These are phyloP conservation scores for Platycnemis pennipes DNA, from an alignment of 2,888 invertebrate species.

Conservation along the genomic window DNA sequence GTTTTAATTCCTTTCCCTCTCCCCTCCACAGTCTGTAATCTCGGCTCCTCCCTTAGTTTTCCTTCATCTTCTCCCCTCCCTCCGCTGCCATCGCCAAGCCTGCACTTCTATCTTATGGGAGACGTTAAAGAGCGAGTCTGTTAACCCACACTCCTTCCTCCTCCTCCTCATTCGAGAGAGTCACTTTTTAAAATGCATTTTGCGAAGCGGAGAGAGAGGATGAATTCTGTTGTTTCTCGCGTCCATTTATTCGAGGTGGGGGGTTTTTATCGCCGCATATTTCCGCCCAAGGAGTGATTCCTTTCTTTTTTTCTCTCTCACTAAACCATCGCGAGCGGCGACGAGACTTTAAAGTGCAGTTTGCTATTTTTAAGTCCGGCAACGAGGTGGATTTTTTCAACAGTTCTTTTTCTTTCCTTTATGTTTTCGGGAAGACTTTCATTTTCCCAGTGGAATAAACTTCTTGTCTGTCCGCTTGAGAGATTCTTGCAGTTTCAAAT, in stretches of 20 bases:
- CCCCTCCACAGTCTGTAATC: neutral
- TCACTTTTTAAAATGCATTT: neutral
- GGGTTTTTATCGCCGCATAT: slow-evolving; percentile 21
- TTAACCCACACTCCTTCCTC: neutral
- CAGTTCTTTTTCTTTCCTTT: neutral
- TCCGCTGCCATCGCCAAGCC: neutral
- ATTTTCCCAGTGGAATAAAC: neutral
- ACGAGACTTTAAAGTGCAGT: neutral
- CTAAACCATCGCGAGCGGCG: neutral
- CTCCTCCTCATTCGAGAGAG: neutral
- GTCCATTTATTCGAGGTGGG: slow-evolving; percentile 21
- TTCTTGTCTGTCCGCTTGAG: neutral
- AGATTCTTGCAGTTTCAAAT: neutral
- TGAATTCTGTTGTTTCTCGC: slow-evolving; percentile 22
- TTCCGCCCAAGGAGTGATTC: neutral
- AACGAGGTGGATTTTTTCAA: neutral
- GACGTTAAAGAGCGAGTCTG: slow-evolving; percentile 25
- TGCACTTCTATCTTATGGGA: slow-evolving; percentile 15
- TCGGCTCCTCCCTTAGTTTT: neutral
- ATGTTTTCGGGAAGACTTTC: neutral
- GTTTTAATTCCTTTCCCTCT: slow-evolving; percentile 23
- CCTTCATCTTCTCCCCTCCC: too few species aligned
- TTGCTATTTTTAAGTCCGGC: neutral
- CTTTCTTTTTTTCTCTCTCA: neutral
- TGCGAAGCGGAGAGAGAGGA: neutral